A percentile compares a stretch with the other conserved stretches of the same genome.
Conservation (phyloP, 1,140 invertebrate species). For the Drosophila repletoides region DNA sequence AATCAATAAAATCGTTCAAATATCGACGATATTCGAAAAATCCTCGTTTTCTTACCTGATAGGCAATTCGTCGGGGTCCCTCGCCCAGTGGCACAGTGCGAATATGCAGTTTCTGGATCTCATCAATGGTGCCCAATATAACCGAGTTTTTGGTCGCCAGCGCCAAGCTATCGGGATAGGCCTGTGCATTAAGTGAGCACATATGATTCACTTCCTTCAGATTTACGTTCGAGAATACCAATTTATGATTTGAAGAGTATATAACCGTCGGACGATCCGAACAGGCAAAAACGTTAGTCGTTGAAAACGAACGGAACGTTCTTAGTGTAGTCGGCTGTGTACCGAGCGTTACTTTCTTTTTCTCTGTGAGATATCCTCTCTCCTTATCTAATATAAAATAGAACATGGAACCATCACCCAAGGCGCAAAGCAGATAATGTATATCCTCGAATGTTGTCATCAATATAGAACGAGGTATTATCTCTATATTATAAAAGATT, state of each 20-base stretch:
- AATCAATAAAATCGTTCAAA: too few relatives aligned
- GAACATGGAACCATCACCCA: conserved; percentile 98
- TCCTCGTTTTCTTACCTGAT: too few relatives aligned
- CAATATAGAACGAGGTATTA: conserved; percentile 97
- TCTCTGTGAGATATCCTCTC: conserved; percentile 89
- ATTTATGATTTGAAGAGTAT: conserved; percentile 99
- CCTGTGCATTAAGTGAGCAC: conserved; percentile 97
- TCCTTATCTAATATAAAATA: conserved; percentile 94
- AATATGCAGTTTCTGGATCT: conserved; percentile 99
- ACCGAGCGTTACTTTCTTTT: conserved; percentile 96
- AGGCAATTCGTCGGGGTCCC: conserved; percentile 95
- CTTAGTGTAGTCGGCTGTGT: conserved; percentile 97
- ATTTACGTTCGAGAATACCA: conserved; percentile 99
- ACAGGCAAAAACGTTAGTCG: conserved; percentile 99
- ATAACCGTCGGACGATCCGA: conserved; percentile 99
- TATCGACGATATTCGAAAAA: too few relatives aligned
- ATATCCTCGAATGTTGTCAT: conserved; percentile 97
- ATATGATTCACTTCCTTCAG: conserved; percentile 99
- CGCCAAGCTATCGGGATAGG: conserved; percentile 97
- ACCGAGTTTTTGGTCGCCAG: conserved; percentile 96
- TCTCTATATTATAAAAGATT: conserved; percentile 85
- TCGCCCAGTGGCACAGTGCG: conserved; percentile 96
- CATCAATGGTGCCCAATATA: conserved; percentile 99
- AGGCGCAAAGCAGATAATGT: conserved; percentile 94
- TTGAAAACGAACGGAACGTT: conserved; percentile 95